Evolutionary conservation across 2,888 invertebrate species (phyloP), one percentile per base, ranked within the genome.

Genomic region (Stramonita haemastoma): DNA sequence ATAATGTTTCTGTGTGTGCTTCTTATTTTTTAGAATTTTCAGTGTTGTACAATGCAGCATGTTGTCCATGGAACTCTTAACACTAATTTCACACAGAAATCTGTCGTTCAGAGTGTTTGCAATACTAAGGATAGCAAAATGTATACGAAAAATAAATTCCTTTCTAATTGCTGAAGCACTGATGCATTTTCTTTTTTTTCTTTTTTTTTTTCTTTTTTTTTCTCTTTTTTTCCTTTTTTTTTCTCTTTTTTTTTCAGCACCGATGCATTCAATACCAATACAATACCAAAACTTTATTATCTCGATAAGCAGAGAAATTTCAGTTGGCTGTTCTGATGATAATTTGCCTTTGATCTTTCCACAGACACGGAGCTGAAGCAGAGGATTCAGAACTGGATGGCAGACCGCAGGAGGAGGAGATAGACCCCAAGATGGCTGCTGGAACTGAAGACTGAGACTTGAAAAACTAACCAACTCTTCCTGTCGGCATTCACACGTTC

Each of bases 341-440:
- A 2, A 46, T 8, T 46, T 46, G 46, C 8, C 46, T 46, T n/a
- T 46, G 46, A 46, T 46, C 73, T 6, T n/a, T 73, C 73, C 73
- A 73, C 97, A 97, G 98, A 97, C 93, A 97, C 97, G 88, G 98
- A 98, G 94, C 96, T 99, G 92, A 98, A 98, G 96, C 97, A 98
- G 95, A 97, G 97, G 95, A 99, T 99, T 96, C 97, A 97, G 93
- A 97, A 97, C 94, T 99, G 98, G 99, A 98, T 98, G 95, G 97
- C 97, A 92, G 97, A 98, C 95, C 98, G 98, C 88, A 87, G 89
- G 86, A 89, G 29, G 22, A 81, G 86, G 26, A 88, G 86, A 83
- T 89, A 88, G 85, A 88, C 34, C 22, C 56, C 26, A 26, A 29
- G 32, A 17, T 17, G 79, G 17, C 15, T 17, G 79, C 34, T n/a